Conservation (phyloP, 1,140 invertebrate genomes). For the Bombus balteatus region DNA sequence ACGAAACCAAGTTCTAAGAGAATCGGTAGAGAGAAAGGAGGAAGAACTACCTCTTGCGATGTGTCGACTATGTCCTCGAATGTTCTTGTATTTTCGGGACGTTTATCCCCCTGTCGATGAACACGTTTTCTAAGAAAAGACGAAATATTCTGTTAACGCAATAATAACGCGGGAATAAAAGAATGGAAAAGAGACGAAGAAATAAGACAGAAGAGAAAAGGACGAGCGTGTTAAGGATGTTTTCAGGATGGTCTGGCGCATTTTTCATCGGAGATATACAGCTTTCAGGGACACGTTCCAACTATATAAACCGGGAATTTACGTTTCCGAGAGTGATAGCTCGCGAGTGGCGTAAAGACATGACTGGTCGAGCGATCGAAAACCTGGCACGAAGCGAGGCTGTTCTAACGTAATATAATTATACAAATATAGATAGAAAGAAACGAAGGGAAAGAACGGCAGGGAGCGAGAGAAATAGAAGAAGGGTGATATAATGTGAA, state of each 20-base stretch:
- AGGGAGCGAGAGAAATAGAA: slow-evolving; percentile 37
- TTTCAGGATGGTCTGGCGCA: neutral
- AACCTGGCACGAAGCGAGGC: slow-evolving; percentile 50
- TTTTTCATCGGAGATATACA: neutral
- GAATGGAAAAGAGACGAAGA: neutral
- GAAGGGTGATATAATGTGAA: slow-evolving; percentile 20
- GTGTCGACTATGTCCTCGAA: neutral
- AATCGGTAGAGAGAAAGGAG: neutral
- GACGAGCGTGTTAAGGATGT: neutral
- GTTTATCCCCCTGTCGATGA: neutral
- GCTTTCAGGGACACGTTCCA: neutral
- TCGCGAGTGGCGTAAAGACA: neutral
- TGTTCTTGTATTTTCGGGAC: neutral
- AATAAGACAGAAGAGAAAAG: neutral
- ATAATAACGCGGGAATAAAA: neutral
- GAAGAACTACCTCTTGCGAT: neutral
- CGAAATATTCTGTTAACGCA: neutral
- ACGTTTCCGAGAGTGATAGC: neutral
- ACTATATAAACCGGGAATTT: neutral
- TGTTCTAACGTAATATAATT: slow-evolving; percentile 61
- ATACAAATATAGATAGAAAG: slow-evolving; percentile 57
- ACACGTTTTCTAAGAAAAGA: neutral
- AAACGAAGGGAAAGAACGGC: slow-evolving; percentile 41
- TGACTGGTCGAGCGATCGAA: slow-evolving; percentile 42
- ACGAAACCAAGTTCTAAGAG: neutral